Evolutionary conservation across 2,888 invertebrate species (phyloP).

Genomic region (Diarsia rubi): DNA sequence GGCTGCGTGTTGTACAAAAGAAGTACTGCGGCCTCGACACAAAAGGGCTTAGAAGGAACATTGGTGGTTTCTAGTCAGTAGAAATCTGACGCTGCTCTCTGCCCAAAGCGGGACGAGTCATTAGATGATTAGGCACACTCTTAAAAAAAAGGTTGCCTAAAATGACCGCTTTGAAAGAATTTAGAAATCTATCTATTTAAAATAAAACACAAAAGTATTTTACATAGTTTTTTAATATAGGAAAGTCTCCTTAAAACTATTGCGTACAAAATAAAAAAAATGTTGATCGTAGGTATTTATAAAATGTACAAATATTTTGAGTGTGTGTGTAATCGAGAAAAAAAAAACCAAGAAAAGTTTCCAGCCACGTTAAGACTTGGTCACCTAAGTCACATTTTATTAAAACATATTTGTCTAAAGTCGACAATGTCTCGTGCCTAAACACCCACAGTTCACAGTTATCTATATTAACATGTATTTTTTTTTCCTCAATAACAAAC

Average conservation of each 20-base stretch:
- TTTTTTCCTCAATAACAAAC: slow-evolving; percentile 45
- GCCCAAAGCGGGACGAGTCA: too few species aligned
- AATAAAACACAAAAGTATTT: slow-evolving; percentile 36
- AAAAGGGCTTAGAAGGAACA: too few species aligned
- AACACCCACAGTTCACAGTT: too few species aligned
- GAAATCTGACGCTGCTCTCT: too few species aligned
- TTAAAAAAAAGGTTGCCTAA: too few species aligned
- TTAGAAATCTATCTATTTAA: too few species aligned
- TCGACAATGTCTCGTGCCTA: neutral
- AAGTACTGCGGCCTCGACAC: too few species aligned
- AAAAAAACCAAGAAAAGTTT: neutral
- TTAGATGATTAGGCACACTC: too few species aligned
- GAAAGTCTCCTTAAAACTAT: slow-evolving; percentile 72
- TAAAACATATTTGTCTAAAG: neutral
- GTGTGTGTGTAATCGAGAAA: slow-evolving; percentile 51
- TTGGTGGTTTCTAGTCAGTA: too few species aligned
- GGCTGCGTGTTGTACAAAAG: too few species aligned
- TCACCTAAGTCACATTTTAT: neutral
- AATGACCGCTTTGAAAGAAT: too few species aligned
- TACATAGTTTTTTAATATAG: slow-evolving; percentile 69
- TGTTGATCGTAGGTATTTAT: slow-evolving; percentile 66
- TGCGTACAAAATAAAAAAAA: slow-evolving; percentile 71
- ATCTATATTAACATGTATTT: neutral
- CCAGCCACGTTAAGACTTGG: neutral
- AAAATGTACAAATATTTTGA: slow-evolving; percentile 71